Evolutionary conservation across 1,140 invertebrate species (phyloP), one percentile per base, ranked within the genome.

Genomic region (Achroia grisella): DNA sequence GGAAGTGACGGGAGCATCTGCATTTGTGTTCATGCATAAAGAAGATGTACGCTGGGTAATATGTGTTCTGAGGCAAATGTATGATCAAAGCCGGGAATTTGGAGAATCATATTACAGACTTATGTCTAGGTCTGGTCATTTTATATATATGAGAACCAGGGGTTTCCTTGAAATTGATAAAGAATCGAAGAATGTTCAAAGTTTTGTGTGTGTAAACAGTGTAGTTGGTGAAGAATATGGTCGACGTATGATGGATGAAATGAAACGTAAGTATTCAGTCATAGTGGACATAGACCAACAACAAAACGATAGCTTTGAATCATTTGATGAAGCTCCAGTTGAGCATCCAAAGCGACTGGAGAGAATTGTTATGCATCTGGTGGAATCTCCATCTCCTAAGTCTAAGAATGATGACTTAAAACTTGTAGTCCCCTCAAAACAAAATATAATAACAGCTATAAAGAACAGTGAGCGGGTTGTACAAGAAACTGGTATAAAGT

Each of bases 41-140:
- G 94, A 96, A 33, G 95, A 97, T 85, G 92, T 94, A 4, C 89
- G 91, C 46, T 96, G 93, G 91, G 92, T 94, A 1, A 91, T 95
- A 62, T 91, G 95, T 53, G 94, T 93, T 0, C 87, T 96, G 43
- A 87, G 93, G 58, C 93, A 95, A 83, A 96, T 96, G 94, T 95
- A 95, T 76, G 92, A 92, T 62, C 90, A 89, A 60, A 90, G 90
- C 29, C 91, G 92, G 68, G 91, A 91, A 34, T 93, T 89, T 75
- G 95, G 94, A 9, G 89, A 90, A 37, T 95, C 94, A 6, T 95
- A 93, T 46, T 96, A 97, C 69, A 88, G 95, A 12, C 86, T 97
- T 8, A 88, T 92, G 49, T 91, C 93, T 0, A 91, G 93, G 47
- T 94, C 91, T 36, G 93, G 94, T 4, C 87, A 91, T 55, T 94